Evolutionary conservation across 2,888 invertebrate genomes (phyloP).

Genomic region (Fragum sueziense): DNA sequence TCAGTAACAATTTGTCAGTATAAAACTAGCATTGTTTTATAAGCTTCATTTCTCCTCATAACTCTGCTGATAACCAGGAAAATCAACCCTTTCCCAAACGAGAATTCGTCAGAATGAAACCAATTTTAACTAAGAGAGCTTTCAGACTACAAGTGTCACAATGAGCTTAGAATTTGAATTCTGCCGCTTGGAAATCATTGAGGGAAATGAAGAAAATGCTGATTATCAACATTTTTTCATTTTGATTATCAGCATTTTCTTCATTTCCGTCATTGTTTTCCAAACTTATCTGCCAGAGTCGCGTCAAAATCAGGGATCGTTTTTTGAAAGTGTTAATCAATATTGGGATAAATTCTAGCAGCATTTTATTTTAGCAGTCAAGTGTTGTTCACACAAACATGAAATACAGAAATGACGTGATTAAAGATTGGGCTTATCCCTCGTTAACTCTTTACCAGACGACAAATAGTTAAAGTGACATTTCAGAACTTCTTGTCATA

Average conservation of each 20-base stretch:
- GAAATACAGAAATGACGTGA: background rate
- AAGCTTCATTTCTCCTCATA: too few species aligned
- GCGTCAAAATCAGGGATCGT: too few species aligned
- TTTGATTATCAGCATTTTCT: background rate
- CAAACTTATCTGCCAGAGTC: background rate
- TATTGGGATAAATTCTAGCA: background rate
- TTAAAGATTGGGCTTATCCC: background rate
- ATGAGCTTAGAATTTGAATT: too few species aligned
- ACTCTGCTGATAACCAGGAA: too few species aligned
- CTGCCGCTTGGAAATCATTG: background rate
- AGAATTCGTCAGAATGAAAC: background rate
- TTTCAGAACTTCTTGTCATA: too few species aligned
- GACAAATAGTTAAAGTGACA: too few species aligned
- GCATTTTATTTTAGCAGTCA: constrained; percentile 11
- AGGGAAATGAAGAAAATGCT: background rate
- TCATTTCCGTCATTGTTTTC: background rate
- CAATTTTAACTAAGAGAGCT: background rate
- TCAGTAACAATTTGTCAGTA: too few species aligned
- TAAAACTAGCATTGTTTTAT: too few species aligned
- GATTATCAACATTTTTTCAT: too few species aligned
- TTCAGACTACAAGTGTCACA: background rate
- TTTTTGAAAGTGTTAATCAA: background rate
- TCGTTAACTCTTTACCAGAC: too few species aligned
- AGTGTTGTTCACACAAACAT: background rate
- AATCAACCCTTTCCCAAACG: background rate